Evolutionary conservation across 2,113 vertebrate genomes (phyloP).

Genomic region (Mus pahari): DNA sequence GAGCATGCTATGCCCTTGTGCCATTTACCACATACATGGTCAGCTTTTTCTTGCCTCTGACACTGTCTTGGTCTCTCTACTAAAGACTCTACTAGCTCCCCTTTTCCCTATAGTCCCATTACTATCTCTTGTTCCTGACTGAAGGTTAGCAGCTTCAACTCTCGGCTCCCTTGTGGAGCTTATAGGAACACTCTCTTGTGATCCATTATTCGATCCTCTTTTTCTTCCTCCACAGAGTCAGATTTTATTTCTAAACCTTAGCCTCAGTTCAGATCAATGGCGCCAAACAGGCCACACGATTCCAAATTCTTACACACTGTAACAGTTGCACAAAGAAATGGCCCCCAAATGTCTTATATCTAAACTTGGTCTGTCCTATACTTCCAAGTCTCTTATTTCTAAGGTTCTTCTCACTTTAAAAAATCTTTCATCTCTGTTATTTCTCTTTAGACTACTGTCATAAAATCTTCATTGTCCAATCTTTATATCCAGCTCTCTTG

Average conservation of each 20-base stretch:
- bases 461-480: background rate
- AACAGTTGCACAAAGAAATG: background rate
- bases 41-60: background rate
- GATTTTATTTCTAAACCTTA: background rate
- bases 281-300: background rate
- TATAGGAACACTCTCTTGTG: background rate
- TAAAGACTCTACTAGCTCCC: background rate
- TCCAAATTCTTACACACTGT: background rate
- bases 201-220: background rate
- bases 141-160: background rate
- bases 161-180: background rate
- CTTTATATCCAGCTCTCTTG: background rate
- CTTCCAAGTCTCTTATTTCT: background rate
- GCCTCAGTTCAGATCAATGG: background rate
- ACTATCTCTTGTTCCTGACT: background rate
- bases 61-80: background rate
- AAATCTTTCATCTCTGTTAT: background rate
- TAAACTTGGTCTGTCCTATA: background rate
- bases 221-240: background rate
- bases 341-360: background rate
- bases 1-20: too few species aligned
- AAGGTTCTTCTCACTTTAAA: background rate
- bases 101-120: background rate
- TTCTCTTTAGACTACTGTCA: background rate
- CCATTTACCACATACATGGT: background rate